These are phyloP conservation scores for Calliphora vomitoria DNA, from an alignment of 2,888 invertebrate genomes.

Conservation along the genomic window DNA sequence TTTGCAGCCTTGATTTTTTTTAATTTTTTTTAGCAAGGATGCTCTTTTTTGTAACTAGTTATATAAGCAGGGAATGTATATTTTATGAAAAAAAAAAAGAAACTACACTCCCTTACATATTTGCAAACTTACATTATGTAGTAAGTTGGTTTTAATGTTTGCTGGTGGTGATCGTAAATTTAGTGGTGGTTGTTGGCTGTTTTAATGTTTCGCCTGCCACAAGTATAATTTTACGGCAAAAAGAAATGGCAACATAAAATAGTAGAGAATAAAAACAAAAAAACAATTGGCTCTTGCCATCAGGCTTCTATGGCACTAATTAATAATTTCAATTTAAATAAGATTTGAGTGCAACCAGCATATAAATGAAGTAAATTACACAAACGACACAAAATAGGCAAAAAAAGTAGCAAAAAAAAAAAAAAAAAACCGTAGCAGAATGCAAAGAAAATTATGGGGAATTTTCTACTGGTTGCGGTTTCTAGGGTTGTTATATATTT, in stretches of 20 bases:
- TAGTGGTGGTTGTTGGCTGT: background rate
- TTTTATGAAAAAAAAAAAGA: constrained; percentile 27
- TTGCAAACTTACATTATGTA: background rate
- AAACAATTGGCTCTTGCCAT: constrained; percentile 48
- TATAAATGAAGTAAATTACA: constrained; percentile 69
- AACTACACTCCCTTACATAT: constrained; percentile 10
- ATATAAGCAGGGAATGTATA: background rate
- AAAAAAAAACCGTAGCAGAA: constrained; percentile 4
- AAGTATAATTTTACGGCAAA: constrained; percentile 9
- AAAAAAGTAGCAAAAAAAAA: constrained; percentile 4
- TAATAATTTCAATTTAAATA: constrained; percentile 75
- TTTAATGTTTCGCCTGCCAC: background rate
- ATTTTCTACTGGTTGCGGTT: constrained; percentile 10
- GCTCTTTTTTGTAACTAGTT: background rate
- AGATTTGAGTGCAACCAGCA: constrained; percentile 72
- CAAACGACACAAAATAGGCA: constrained; percentile 26
- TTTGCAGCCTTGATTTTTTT: constrained; percentile 20
- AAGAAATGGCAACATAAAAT: constrained; percentile 23
- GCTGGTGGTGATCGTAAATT: constrained; percentile 23
- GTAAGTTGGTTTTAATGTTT: constrained; percentile 22
- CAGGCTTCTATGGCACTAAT: constrained; percentile 66
- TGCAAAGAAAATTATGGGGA: constrained; percentile 23
- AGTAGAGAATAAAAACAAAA: background rate
- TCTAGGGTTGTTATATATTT: background rate
- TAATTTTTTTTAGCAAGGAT: background rate